phyloP scores from a whole-genome alignment of 1,140 invertebrate species.

The Leptinotarsa texana region DNA sequence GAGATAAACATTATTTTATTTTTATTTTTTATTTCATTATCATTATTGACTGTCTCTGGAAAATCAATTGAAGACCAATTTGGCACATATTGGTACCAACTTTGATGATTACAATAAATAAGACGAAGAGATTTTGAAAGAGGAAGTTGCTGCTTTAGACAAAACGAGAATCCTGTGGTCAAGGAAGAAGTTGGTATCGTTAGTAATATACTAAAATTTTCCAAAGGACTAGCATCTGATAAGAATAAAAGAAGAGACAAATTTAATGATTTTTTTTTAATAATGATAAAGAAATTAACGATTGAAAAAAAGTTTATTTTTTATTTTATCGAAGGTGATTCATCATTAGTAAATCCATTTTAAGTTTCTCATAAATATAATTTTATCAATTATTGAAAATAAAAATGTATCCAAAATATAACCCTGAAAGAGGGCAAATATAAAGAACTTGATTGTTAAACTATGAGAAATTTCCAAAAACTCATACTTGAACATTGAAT shows the following conservation, averaged over 20 bases:
- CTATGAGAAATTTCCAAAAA: too few relatives aligned
- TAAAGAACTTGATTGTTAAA: too few relatives aligned
- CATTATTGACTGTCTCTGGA: slow-evolving; percentile 7
- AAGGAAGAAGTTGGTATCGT: slow-evolving; percentile 33
- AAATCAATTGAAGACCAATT: slow-evolving; percentile 34
- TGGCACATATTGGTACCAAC: slow-evolving; percentile 36
- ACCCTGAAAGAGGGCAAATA: too few relatives aligned
- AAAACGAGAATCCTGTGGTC: slow-evolving; percentile 32
- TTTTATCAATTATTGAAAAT: too few relatives aligned
- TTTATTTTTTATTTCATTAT: too few relatives aligned
- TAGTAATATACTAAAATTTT: slow-evolving; percentile 29
- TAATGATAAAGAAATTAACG: background rate
- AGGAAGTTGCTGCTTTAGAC: slow-evolving; percentile 35
- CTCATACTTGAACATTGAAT: too few relatives aligned
- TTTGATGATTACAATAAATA: slow-evolving; percentile 34
- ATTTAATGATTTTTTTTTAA: background rate
- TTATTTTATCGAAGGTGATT: background rate
- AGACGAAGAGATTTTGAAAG: slow-evolving; percentile 34
- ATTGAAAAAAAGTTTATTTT: background rate
- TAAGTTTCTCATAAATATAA: too few relatives aligned
- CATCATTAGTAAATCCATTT: too few relatives aligned
- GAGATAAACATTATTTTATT: too few relatives aligned
- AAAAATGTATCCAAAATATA: too few relatives aligned
- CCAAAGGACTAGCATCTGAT: slow-evolving; percentile 19
- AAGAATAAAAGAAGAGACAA: slow-evolving; percentile 4